Evolutionary conservation across 2,888 invertebrate species (phyloP).

Genomic region (Romanomermis culicivorax): DNA sequence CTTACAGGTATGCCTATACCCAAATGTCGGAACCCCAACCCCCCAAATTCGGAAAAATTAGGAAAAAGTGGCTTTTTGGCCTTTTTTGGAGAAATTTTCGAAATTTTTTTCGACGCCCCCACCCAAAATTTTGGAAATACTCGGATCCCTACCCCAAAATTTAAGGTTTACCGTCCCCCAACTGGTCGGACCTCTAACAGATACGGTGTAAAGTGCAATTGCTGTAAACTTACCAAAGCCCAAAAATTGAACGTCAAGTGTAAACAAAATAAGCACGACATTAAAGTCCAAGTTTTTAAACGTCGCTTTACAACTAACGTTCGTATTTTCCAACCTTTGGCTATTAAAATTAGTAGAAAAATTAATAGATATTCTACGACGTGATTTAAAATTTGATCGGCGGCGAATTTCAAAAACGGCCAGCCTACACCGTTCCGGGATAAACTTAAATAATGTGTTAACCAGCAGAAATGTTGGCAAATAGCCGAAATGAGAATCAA

Average conservation of each 20-base stretch:
- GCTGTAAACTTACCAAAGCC: constrained; percentile 71
- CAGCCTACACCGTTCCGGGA: constrained; percentile 72
- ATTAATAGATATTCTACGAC: constrained; percentile 43
- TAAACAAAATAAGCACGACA: constrained; percentile 49
- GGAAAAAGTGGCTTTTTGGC: too few relatives aligned
- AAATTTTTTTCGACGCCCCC: too few relatives aligned
- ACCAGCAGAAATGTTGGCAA: constrained; percentile 54
- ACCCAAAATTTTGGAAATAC: too few relatives aligned
- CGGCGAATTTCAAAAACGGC: constrained; percentile 42
- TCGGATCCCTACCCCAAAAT: too few relatives aligned
- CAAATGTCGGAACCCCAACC: too few relatives aligned
- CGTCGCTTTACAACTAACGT: neutral
- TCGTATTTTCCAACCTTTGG: constrained; percentile 68
- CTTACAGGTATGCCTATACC: too few relatives aligned
- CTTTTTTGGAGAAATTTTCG: too few relatives aligned
- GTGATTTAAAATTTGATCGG: constrained; percentile 25
- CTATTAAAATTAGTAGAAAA: constrained; percentile 65
- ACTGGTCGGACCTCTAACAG: too few relatives aligned
- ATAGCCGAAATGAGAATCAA: constrained; percentile 16
- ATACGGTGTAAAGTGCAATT: too few relatives aligned
- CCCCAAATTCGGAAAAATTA: too few relatives aligned
- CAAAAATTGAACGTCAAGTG: constrained; percentile 79
- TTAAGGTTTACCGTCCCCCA: too few relatives aligned
- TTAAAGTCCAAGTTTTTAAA: neutral
- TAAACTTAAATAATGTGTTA: constrained; percentile 67